Base-by-base conservation (phyloP, 1,140 invertebrate genomes). In the Tetragnatha versicolor region DNA sequence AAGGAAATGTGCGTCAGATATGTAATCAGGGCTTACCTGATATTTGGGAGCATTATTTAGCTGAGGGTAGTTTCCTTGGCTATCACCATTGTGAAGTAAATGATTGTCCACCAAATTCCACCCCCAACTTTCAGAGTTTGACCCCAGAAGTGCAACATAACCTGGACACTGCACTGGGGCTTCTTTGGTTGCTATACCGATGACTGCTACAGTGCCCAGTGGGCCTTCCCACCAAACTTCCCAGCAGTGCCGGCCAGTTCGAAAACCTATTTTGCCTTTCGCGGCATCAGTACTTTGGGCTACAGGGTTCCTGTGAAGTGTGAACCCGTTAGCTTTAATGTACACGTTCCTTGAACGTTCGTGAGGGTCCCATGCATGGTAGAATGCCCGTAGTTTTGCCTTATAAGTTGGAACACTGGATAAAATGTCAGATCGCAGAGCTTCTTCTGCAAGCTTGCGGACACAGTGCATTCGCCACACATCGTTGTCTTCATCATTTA, bases 141-240 rank as follows among this genome's bases (percentile, higher is more conserved):
- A 94, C 25, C 97, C 97, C 58, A 99, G 87, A 66, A 99, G 87
- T 5, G 96, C 93, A 35, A 98, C 92, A 88, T 99, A 99, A 78
- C 97, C 97, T 83, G 94, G 94, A 86, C 93, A 95, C 81, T 91
- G 89, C 58, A 98, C 86, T 31, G 93, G 90, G 22, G 96, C 94
- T 85, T 97, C 94, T 88, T 95, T 96, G 3, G 97, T 98, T 31
- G 96, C 94, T 82, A 99, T 93, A 37, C 97, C 96, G 83, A 98
- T 92, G 27, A 98, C 94, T 45, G 96, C 95, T 9, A 97, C 95
- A 17, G 95, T 98, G 1, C 96, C 97, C 39, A 99, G 87, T 1
- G 97, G 97, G 25, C 97, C 97, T 90, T 98, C 96, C 97, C 97
- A 99, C 85, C 97, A 96, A 0, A 99, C 93, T 88, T 99, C 96